Evolutionary conservation across 2,113 vertebrate genomes (phyloP).

Genomic region (Myanophis thanlyinensis): DNA sequence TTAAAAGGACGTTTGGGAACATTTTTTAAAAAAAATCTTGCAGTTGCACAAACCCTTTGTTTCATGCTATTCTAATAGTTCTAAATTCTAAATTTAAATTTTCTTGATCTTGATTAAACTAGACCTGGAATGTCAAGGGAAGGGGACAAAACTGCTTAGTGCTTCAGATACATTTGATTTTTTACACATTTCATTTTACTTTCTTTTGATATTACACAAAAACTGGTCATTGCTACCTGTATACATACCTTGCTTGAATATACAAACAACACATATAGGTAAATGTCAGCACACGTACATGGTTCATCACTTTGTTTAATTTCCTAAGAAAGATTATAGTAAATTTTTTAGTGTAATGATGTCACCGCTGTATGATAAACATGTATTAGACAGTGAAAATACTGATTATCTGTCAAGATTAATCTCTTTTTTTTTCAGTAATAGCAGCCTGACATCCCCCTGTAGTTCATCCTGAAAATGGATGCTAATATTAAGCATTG

Average conservation of each 20-base stretch:
- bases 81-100: not conserved
- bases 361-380: slow-evolving; percentile 71
- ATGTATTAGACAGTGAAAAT: slow-evolving; percentile 70
- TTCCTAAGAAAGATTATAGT: slow-evolving; percentile 74
- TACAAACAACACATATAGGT: not conserved
- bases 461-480: slow-evolving; percentile 70
- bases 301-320: slow-evolving; percentile 65
- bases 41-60: not conserved
- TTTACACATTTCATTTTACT: slow-evolving; percentile 40
- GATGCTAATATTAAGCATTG: slow-evolving; percentile 63
- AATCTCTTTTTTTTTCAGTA: slow-evolving; percentile 75
- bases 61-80: not conserved
- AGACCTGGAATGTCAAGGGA: not conserved
- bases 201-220: slow-evolving; percentile 46
- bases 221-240: not conserved
- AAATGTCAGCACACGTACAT: not conserved
- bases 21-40: not conserved
- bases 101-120: not conserved
- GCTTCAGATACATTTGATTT: not conserved
- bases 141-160: not conserved
- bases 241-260: not conserved
- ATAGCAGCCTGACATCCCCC: slow-evolving; percentile 67
- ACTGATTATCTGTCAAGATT: slow-evolving; percentile 76
- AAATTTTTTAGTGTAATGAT: slow-evolving; percentile 78
- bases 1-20: not conserved